A percentile compares a stretch with the other conserved stretches of the same genome.
Evolutionary conservation across 2,888 invertebrate genomes (phyloP).

Genomic region (Vanessa cardui): DNA sequence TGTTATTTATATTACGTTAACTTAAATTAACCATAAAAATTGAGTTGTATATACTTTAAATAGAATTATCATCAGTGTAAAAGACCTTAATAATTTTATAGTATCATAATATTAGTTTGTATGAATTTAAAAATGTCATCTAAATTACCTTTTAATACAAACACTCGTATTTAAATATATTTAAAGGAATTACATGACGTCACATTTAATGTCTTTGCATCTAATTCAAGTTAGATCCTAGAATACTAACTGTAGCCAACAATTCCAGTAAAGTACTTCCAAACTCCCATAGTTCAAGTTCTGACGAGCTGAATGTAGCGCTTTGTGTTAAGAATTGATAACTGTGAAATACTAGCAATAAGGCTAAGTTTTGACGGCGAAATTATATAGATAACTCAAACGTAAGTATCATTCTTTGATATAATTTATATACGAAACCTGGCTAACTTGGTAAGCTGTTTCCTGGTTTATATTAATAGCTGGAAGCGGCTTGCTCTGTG

Average conservation of each 20-base stretch:
- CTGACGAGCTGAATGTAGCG: slow-evolving; percentile 10
- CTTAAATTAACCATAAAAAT: background rate
- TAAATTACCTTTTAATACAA: too few species aligned
- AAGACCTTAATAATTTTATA: too few species aligned
- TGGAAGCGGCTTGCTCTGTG: too few species aligned
- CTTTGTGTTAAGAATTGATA: slow-evolving; percentile 13
- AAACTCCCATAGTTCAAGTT: slow-evolving; percentile 20
- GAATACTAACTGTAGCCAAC: slow-evolving; percentile 14
- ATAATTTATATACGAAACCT: too few species aligned
- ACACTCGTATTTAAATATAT: too few species aligned
- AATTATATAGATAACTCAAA: background rate
- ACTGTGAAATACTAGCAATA: slow-evolving; percentile 9
- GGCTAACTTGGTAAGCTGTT: too few species aligned
- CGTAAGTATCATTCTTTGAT: background rate
- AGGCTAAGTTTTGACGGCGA: background rate
- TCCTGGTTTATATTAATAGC: too few species aligned
- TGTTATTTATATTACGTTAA: background rate
- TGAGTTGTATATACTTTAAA: too few species aligned
- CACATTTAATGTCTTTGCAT: background rate
- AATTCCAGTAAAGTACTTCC: slow-evolving; percentile 21
- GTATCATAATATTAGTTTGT: too few species aligned
- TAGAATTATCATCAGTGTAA: too few species aligned
- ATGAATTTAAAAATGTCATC: too few species aligned
- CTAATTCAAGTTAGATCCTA: slow-evolving; percentile 7
- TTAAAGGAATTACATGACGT: background rate